Base-by-base conservation (phyloP, 1,140 invertebrate genomes). In the Sogatella furcifera region DNA sequence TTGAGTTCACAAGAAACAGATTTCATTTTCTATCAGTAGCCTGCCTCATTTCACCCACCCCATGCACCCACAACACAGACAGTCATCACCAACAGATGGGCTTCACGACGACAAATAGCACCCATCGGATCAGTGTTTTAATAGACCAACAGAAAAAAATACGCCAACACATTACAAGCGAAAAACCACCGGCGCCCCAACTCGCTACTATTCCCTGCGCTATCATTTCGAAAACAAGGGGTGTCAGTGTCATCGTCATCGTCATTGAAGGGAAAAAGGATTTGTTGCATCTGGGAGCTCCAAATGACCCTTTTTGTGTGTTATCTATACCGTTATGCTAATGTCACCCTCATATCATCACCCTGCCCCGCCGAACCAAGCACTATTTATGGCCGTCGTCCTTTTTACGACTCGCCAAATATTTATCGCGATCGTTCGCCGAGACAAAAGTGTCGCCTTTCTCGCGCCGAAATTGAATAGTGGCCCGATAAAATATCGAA, bases 291-390 rank as follows among this genome's bases (percentile, higher is more conserved):
- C 46, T 49, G 46, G 46, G 46, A 13, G 15, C 46, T 49, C 21
- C 15, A 49, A 49, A 49, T 49, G 46, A 49, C 46, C 46, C 46
- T 49, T 49, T 49, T 49, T 49, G 46, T 22, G 46, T 22, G 46
- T 49, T 49, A 49, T 49, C 46, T 49, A 49, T 49, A 49, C 46
- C 46, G 21, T 49, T 49, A 49, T 49, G 46, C 46, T 49, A 49
- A 49, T 49, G 21, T 49, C 46, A n/a, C 46, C 15, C 21, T 49
- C 21, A 22, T 49, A 22, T 49, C 21, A 49, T 22, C 46, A 49
- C 46, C 46, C 46, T 49, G 46, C 15, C 34, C 34, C 34, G 34
- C 34, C 24, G 24, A 28, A 28, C 11, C 34, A 3, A 3, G 5
- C 34, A 38, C 34, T 38, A 38, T 38, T 38, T 38, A 38, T 38